Evolutionary conservation across 2,113 vertebrate species (phyloP), one percentile per base, ranked within the genome.

Genomic region (Apteryx owenii): DNA sequence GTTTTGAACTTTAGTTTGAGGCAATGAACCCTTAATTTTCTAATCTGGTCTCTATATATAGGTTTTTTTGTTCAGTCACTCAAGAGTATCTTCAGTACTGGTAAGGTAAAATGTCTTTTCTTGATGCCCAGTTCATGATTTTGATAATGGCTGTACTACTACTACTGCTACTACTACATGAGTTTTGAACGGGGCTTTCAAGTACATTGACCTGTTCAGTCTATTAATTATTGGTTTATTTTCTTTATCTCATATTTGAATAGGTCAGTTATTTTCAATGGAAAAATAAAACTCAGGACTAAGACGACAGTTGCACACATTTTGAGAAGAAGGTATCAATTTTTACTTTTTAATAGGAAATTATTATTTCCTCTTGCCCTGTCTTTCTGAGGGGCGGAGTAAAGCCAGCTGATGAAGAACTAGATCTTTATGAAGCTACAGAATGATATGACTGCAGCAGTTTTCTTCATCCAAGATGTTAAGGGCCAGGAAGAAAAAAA

Each of bases 21-120:
- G 21, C 19, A 72, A 60, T 20, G 12, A 82, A 50, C 8, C 20
- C 3, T 44, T 58, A 6, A 58, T 87, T 91, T 85, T 38, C 25
- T 65, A 65, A 38, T 36, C 25, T 54, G 5, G n/a, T 21, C 7
- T n/a, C 28, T 2, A 2, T 11, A 3, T 64, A 28, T 1, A 2
- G 62, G 13, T 38, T 65, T 65, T 73, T 50, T 54, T 16, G 16
- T 72, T 77, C 16, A 48, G 19, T 25, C 12, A 29, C 13, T 53
- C 19, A 72, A 58, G 79, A 66, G 21, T 7, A 1, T 48, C 10
- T 48, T 38, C 16, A 66, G 38, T 36, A 62, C 5, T 51, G 13
- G 9, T 48, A 71, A 68, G 26, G 42, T 44, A 23, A 36, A 83
- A 61, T 9, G 1, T 2, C 20, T 20, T 73, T 86, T 65, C 22